Evolutionary conservation across 2,113 vertebrate species (phyloP).

Genomic region (Oryzias woworae): DNA sequence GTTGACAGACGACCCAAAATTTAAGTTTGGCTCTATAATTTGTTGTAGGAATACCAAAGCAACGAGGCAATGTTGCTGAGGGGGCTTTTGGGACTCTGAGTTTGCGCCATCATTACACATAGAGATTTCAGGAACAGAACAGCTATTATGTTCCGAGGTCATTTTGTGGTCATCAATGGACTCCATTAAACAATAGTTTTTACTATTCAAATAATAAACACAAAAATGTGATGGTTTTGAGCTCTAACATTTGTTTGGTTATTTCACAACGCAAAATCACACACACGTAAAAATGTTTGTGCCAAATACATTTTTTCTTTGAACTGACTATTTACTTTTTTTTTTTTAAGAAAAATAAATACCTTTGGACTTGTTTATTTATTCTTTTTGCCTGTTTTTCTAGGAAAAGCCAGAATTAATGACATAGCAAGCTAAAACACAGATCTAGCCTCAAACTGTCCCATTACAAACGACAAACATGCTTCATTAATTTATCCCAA

Average conservation of each 20-base stretch:
- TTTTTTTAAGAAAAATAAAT: no score
- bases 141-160: slow-evolving; percentile 70
- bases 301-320: no score
- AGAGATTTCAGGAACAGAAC: slow-evolving; percentile 73
- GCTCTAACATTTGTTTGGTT: not conserved
- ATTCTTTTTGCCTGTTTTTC: no score
- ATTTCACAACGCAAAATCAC: no score
- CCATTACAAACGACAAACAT: no score
- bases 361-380: no score
- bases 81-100: slow-evolving; percentile 53
- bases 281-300: no score
- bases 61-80: slow-evolving; percentile 64
- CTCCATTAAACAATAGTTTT: slow-evolving; percentile 19
- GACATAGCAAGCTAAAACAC: no score
- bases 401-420: no score
- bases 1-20: slow-evolving; percentile 89
- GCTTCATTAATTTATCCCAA: no score
- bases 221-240: not conserved
- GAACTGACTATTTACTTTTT: no score
- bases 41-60: slow-evolving; percentile 73
- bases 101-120: slow-evolving; percentile 74
- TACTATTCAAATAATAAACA: slow-evolving; percentile 11
- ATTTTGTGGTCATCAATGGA: slow-evolving; percentile 57
- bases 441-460: no score
- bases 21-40: slow-evolving; percentile 78